Percentiles rank a stretch among this genome's conserved stretches.
phyloP scores from a whole-genome alignment of 2,113 vertebrate genomes.

The Heterocephalus glaber region DNA sequence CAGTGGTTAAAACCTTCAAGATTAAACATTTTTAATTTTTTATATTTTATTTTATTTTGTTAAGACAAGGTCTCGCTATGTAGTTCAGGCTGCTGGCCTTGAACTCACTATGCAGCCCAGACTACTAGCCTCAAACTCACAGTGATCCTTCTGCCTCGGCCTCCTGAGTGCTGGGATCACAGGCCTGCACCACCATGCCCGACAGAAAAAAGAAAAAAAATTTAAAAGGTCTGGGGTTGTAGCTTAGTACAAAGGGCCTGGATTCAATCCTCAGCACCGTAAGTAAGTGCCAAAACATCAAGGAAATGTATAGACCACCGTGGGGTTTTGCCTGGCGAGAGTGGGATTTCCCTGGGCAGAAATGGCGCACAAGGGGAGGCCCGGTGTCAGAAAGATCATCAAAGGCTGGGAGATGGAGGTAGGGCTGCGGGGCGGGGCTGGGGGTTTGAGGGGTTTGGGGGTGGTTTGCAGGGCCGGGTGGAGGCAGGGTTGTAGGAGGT shows the following conservation, averaged over 20 bases:
- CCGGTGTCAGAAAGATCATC: neutral
- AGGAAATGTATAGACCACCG: neutral
- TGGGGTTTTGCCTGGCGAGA: neutral
- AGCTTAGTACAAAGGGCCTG: neutral
- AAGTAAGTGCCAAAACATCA: neutral
- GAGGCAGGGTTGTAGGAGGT: too few relatives aligned
- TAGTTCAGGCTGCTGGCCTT: neutral
- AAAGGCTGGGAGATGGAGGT: neutral
- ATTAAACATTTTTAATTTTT: neutral
- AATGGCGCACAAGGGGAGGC: neutral
- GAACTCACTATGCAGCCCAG: neutral
- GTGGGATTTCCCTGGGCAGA: neutral
- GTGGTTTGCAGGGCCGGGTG: rapidly evolving
- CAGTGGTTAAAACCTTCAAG: too few relatives aligned
- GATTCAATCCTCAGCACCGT: neutral
- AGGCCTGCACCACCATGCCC: neutral
- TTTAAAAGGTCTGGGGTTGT: neutral
- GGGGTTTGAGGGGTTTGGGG: neutral
- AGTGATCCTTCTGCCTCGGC: neutral
- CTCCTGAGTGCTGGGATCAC: neutral
- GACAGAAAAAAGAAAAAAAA: too few relatives aligned
- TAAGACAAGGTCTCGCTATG: neutral
- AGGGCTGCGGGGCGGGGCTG: neutral
- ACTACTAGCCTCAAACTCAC: neutral
- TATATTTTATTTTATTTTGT: neutral